These are phyloP conservation scores for Drosophila lacertosa DNA, from an alignment of 1,140 invertebrate species.

Conservation along the genomic window DNA sequence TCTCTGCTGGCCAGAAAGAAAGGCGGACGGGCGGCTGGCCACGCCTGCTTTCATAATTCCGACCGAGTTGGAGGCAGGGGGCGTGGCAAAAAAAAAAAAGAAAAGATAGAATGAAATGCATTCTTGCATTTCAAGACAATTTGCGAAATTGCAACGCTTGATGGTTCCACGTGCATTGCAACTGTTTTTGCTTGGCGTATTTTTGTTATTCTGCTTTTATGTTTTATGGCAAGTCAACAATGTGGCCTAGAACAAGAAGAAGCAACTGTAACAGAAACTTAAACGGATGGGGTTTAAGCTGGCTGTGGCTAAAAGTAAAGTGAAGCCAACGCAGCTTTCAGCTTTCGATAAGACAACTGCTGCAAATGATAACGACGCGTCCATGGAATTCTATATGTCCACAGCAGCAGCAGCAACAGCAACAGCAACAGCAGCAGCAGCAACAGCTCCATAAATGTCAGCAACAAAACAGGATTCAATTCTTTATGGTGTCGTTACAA, in stretches of 20 bases:
- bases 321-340: slow-evolving; percentile 54
- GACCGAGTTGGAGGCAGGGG: too few species aligned
- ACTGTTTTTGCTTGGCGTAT: slow-evolving; percentile 47
- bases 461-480: slow-evolving; percentile 71
- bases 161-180: slow-evolving; percentile 76
- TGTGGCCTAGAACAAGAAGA: slow-evolving; percentile 39
- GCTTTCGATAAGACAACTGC: slow-evolving; percentile 77
- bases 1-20: background rate
- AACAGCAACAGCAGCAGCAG: too few species aligned
- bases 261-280: slow-evolving; percentile 1
- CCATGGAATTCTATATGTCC: slow-evolving; percentile 44
- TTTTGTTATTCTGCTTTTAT: too few species aligned
- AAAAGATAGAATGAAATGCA: slow-evolving; percentile 80
- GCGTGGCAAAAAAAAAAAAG: too few species aligned
- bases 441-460: slow-evolving; percentile 76
- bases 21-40: background rate
- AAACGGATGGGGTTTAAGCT: slow-evolving; percentile 1
- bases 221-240: slow-evolving; percentile 77
- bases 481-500: slow-evolving; percentile 67
- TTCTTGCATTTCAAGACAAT: slow-evolving; percentile 78
- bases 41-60: slow-evolving; percentile 44
- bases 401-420: too few species aligned
- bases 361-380: slow-evolving; percentile 79
- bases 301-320: slow-evolving; percentile 6
- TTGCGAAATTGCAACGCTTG: slow-evolving; percentile 78